A percentile compares a stretch with the other conserved stretches of the same genome.
phyloP scores from a whole-genome alignment of 2,888 invertebrate genomes.

The Ornithoptera priamus region DNA sequence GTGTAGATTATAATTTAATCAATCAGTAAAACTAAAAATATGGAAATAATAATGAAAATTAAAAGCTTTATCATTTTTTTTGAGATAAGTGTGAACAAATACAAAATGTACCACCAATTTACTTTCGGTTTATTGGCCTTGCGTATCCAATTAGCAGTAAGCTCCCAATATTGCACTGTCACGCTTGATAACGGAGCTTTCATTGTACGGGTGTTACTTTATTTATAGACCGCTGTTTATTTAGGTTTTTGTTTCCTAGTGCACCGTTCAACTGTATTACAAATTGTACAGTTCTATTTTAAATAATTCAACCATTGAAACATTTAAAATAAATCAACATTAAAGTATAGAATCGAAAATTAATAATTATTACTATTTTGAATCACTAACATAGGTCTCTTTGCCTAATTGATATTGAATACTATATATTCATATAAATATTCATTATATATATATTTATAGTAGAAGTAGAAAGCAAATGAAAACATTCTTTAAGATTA shows the following conservation, averaged over 20 bases:
- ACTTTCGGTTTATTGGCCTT: constrained; percentile 25
- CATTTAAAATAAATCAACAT: too few relatives aligned
- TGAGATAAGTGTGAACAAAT: constrained; percentile 3
- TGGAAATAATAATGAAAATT: background rate
- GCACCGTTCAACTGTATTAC: background rate
- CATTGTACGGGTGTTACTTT: constrained; percentile 14
- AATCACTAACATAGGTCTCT: too few relatives aligned
- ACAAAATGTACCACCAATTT: constrained; percentile 25
- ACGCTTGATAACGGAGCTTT: constrained; percentile 28
- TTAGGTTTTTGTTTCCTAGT: constrained; percentile 4
- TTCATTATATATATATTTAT: too few relatives aligned
- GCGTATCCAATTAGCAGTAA: constrained; percentile 26
- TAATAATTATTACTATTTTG: too few relatives aligned
- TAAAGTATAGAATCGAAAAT: too few relatives aligned
- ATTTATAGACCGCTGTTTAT: constrained; percentile 24
- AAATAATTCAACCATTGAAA: background rate
- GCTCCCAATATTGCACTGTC: constrained; percentile 30
- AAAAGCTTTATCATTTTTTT: background rate
- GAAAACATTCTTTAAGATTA: too few relatives aligned
- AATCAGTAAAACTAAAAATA: background rate
- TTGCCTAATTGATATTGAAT: too few relatives aligned
- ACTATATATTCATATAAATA: too few relatives aligned
- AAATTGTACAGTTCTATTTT: background rate
- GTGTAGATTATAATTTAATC: background rate
- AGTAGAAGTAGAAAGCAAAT: too few relatives aligned